These are phyloP conservation scores for Ecliptopera silaceata DNA, from an alignment of 2,888 invertebrate species.

Conservation along the genomic window DNA sequence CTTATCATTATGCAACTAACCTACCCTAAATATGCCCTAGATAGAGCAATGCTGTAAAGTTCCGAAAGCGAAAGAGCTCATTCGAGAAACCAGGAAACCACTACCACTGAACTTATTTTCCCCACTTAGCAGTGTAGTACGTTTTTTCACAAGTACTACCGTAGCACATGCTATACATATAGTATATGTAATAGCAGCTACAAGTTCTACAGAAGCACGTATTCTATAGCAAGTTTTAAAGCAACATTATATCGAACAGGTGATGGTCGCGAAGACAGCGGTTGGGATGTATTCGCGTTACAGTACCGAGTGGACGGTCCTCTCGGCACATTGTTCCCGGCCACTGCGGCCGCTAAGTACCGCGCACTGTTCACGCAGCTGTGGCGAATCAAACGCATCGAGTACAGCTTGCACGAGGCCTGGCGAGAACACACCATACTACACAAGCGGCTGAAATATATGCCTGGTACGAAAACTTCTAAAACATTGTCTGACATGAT, in stretches of 20 bases:
- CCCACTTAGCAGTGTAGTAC: no score
- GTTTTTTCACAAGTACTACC: no score
- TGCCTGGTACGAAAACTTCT: conserved; percentile 85
- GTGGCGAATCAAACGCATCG: conserved; percentile 95
- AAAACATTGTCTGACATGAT: no score
- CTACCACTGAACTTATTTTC: no score
- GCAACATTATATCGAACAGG: conserved; percentile 46
- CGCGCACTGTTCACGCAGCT: conserved; percentile 93
- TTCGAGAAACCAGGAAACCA: no score
- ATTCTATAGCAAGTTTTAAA: background rate
- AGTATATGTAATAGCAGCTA: no score
- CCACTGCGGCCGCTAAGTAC: conserved; percentile 88
- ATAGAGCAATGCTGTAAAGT: no score
- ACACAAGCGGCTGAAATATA: conserved; percentile 86
- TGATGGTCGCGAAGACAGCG: conserved; percentile 86
- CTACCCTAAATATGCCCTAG: no score
- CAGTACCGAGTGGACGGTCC: conserved; percentile 95
- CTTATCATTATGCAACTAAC: no score
- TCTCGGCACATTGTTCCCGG: conserved; percentile 91
- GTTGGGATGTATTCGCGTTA: conserved; percentile 95
- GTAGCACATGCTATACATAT: no score
- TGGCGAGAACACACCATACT: conserved; percentile 92
- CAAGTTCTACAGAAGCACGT: no score
- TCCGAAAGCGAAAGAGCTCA: no score
- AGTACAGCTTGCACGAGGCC: conserved; percentile 91